Conservation (phyloP, 2,113 vertebrate species). For the Falco punctatus region DNA sequence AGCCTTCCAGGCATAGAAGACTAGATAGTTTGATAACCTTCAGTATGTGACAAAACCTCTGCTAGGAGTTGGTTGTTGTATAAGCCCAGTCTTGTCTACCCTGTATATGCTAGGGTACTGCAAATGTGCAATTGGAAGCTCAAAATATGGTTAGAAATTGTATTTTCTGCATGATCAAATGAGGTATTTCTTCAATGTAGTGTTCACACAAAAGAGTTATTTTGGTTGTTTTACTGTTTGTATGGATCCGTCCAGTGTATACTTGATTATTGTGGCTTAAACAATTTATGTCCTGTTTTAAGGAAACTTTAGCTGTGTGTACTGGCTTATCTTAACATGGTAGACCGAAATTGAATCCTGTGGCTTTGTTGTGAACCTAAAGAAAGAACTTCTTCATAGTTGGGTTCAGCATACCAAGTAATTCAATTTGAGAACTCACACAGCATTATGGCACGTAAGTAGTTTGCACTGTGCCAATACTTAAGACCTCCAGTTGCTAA, state of each 20-base stretch:
- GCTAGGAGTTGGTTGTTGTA: background rate
- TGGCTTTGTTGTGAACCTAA: background rate
- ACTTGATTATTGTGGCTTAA: background rate
- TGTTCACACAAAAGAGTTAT: background rate
- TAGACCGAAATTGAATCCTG: background rate
- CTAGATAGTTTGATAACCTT: background rate
- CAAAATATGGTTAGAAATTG: background rate
- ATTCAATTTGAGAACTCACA: background rate
- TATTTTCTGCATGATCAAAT: background rate
- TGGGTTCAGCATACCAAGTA: background rate
- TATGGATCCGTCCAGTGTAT: background rate
- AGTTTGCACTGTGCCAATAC: background rate
- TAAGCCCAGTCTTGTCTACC: background rate
- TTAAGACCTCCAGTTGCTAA: background rate
- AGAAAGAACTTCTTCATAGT: fast-evolving
- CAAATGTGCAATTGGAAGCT: background rate
- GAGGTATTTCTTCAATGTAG: background rate
- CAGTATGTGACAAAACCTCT: background rate
- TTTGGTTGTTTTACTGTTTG: background rate
- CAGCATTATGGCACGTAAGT: background rate
- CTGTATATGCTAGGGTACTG: background rate
- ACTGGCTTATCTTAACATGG: background rate
- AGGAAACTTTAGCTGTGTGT: background rate
- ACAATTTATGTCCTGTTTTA: background rate
- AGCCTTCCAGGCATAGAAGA: background rate